phyloP scores from a whole-genome alignment of 2,888 invertebrate species.

The Aethes cnicana region DNA sequence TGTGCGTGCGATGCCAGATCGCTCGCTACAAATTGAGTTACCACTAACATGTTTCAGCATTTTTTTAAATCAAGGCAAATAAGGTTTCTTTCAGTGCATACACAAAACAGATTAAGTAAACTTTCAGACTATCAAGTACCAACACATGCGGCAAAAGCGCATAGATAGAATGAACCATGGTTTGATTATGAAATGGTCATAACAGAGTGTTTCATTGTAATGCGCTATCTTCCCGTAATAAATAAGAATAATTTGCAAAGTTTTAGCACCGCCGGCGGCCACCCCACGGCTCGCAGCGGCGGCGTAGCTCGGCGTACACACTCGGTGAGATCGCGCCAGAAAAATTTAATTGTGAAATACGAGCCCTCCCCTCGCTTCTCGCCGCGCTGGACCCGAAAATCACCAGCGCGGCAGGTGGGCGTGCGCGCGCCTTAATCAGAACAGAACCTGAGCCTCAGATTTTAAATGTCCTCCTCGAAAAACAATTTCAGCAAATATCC shows the following conservation, averaged over 20 bases:
- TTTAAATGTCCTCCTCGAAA: conserved; percentile 34
- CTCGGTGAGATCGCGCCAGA: conserved; percentile 70
- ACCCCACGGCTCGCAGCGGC: conserved; percentile 54
- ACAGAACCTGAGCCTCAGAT: conserved; percentile 32
- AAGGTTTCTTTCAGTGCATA: no score
- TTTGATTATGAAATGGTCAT: no score
- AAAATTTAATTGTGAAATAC: conserved; percentile 80
- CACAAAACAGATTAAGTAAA: no score
- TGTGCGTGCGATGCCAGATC: no score
- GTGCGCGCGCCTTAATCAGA: conserved; percentile 33
- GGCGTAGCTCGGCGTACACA: conserved; percentile 68
- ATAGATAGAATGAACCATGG: no score
- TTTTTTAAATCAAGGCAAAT: no score
- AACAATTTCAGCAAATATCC: no score
- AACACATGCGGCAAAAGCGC: no score
- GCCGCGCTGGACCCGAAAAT: conserved; percentile 31
- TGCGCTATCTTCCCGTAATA: neutral
- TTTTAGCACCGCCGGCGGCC: conserved; percentile 51
- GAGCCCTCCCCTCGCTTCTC: conserved; percentile 50
- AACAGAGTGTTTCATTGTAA: no score
- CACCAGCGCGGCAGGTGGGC: conserved; percentile 44
- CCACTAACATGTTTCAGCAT: no score
- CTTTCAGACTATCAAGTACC: no score
- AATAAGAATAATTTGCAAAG: conserved; percentile 31
- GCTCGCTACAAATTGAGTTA: no score